Conservation (phyloP, 2,113 vertebrate genomes). For the Xiphophorus couchianus region DNA sequence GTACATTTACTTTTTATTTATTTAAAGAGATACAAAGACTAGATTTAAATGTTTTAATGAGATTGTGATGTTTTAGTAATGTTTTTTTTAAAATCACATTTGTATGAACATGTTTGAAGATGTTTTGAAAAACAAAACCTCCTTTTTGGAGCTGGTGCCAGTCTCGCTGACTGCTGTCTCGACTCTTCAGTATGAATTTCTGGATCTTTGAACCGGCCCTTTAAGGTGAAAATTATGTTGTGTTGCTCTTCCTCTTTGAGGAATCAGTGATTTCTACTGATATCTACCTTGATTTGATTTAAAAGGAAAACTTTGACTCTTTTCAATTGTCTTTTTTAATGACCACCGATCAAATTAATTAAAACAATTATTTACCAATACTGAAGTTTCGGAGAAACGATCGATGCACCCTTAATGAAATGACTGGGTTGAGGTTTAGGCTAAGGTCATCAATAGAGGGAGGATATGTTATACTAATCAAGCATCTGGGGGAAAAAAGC, state of each 20-base stretch:
- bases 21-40: no score
- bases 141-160: no score
- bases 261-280: background rate
- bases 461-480: background rate
- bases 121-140: no score
- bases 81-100: no score
- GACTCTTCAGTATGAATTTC: no score
- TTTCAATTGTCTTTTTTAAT: background rate
- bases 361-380: background rate
- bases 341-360: background rate
- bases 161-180: no score
- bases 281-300: background rate
- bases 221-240: background rate
- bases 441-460: background rate
- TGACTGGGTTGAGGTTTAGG: background rate
- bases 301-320: background rate
- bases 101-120: no score
- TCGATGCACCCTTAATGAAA: background rate
- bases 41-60: no score
- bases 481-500: background rate
- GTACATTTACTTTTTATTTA: no score
- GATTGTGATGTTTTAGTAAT: no score
- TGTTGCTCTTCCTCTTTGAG: background rate
- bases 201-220: background rate
- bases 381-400: background rate